phyloP scores from a whole-genome alignment of 2,888 invertebrate genomes.

The Leptarthrus brevirostris region DNA sequence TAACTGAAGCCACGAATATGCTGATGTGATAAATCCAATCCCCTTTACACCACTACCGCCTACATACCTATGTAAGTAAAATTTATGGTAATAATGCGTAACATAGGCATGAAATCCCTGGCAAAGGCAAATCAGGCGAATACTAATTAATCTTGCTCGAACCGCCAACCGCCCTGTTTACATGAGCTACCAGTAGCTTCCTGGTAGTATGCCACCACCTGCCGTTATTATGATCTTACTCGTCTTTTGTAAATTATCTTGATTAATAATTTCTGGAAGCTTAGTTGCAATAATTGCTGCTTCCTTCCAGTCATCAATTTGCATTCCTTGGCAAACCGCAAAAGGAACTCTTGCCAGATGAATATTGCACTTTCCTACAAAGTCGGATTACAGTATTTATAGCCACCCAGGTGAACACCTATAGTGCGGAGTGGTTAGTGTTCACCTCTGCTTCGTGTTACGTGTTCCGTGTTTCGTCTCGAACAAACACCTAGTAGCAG shows the following conservation, averaged over 20 bases:
- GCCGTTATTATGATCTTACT: conserved; percentile 17
- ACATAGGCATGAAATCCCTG: conserved; percentile 3
- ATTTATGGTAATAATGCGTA: conserved; percentile 34
- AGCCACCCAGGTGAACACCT: background rate
- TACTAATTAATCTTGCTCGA: conserved; percentile 31
- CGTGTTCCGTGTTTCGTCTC: background rate
- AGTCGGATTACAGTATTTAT: conserved; percentile 18
- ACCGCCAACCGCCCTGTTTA: background rate
- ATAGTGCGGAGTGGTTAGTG: background rate
- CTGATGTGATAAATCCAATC: too few species aligned
- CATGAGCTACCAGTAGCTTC: background rate
- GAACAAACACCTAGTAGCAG: background rate
- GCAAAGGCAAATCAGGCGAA: conserved; percentile 1
- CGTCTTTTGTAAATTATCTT: conserved; percentile 12
- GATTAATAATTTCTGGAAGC: conserved; percentile 35
- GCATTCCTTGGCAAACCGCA: conserved; percentile 17
- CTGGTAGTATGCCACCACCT: background rate
- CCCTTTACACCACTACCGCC: too few species aligned
- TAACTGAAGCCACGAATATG: too few species aligned
- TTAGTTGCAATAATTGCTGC: conserved; percentile 34
- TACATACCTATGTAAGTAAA: conserved; percentile 14
- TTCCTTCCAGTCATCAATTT: conserved; percentile 44
- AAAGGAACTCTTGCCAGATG: background rate
- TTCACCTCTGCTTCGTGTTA: background rate
- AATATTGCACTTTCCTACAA: background rate